Conservation (phyloP, 2,888 invertebrate genomes). For the Lithophane ornitopus region DNA sequence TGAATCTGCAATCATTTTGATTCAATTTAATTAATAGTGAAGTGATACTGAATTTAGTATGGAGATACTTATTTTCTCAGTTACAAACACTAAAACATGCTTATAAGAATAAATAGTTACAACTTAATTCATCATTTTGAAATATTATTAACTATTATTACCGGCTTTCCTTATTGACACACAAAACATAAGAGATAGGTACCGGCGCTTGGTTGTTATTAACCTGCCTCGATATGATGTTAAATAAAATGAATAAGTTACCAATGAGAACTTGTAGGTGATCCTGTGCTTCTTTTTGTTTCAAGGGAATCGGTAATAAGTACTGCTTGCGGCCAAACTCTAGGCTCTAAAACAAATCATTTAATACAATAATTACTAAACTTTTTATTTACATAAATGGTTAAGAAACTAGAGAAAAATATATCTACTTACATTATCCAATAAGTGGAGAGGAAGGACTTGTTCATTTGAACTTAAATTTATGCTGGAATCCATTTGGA, state of each 20-base stretch:
- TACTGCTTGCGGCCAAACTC: constrained; percentile 51
- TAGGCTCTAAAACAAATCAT: constrained; percentile 45
- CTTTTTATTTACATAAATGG: no score
- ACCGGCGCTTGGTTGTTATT: background rate
- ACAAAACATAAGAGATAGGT: background rate
- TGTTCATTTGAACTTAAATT: constrained; percentile 64
- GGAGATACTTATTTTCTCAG: background rate
- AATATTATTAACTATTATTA: background rate
- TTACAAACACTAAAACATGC: background rate
- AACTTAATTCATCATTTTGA: background rate
- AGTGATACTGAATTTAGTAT: background rate
- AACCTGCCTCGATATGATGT: background rate
- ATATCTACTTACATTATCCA: constrained; percentile 72
- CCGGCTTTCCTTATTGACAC: background rate
- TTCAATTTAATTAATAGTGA: background rate
- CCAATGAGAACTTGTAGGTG: constrained; percentile 60
- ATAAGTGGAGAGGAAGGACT: constrained; percentile 78
- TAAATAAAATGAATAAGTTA: constrained; percentile 37
- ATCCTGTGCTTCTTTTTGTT: constrained; percentile 46
- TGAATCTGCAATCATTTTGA: constrained; percentile 40
- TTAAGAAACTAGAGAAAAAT: background rate
- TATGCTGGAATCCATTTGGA: constrained; percentile 63
- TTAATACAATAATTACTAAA: background rate
- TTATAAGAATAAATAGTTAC: background rate
- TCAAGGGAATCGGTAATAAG: constrained; percentile 48